Base-by-base conservation (phyloP, 2,797 vertebrate species). In the Chelonia mydas region DNA sequence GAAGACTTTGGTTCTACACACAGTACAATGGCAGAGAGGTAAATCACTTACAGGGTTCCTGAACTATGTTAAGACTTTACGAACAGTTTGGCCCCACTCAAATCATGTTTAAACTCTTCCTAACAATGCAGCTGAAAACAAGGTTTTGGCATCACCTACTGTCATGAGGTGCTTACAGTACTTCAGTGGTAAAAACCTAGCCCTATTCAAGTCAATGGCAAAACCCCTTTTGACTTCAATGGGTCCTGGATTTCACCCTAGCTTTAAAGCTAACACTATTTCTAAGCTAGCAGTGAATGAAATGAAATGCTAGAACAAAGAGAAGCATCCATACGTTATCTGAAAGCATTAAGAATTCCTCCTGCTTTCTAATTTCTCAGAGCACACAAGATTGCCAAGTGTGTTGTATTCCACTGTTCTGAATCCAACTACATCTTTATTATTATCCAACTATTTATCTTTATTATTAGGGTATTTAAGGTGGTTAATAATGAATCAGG, bases 201-300 rank as follows among this genome's bases (percentile, higher is more conserved):
- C 13, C 61, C 61, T 11, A 68, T n/a, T 68, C 33, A 68, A 37
- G 61, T 37, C 33, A n/a, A 68, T 68, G 17, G 33, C 61, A 68
- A 68, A 65, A n/a, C 33, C 28, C 33, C 61, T n/a, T 65, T 65
- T 45, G 23, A 37, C 41, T 82, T 47, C n/a, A 68, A 33, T 2
- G 31, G 9, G 90, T 83, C 9, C 61, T 12, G 65, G n/a, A 27
- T 27, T 49, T 31, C 21, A 54, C 25, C 59, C 51, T 7, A 1
- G 17, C 59, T 11, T 0, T 0, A 84, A 86, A 86, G 25, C 7
- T 4, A 2, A 74, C 11, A 45, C 0, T 0, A 0, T 33, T 53
- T 83, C 15, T 53, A 81, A 79, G 76, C 5, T 3, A 0, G 41
- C 16, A 79, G 37, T 0, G 0, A 86, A 93, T 33, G 59, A n/a